A percentile compares a stretch with the other conserved stretches of the same genome.
Conservation (phyloP, 2,113 vertebrate species). For the Alouatta palliata region DNA sequence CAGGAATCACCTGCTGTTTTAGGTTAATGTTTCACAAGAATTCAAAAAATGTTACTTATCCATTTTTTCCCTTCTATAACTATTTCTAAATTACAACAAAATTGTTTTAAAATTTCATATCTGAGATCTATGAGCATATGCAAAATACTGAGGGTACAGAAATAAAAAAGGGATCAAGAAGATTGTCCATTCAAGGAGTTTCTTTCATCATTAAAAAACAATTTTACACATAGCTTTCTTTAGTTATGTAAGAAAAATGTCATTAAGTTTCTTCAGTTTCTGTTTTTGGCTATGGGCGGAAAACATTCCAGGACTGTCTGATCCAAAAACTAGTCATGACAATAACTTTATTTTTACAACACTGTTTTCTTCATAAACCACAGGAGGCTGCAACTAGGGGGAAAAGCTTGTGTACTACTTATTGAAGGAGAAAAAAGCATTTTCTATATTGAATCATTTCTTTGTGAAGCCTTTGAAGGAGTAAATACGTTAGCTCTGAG, state of each 20-base stretch:
- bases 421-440: conserved; percentile 1
- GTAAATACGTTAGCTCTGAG: conserved; percentile 31
- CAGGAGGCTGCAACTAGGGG: neutral
- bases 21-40: neutral
- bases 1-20: neutral
- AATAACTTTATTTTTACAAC: conserved; percentile 36
- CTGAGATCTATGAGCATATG: neutral
- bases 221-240: conserved; percentile 38
- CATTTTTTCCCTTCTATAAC: conserved; percentile 33
- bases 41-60: neutral
- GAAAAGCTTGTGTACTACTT: neutral
- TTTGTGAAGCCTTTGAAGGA: neutral
- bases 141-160: neutral
- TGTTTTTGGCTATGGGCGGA: conserved; percentile 38
- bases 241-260: conserved; percentile 58
- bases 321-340: neutral
- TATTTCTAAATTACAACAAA: conserved; percentile 37
- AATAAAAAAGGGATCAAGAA: neutral
- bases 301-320: conserved; percentile 41
- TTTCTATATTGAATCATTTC: conserved; percentile 34
- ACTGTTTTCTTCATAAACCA: neutral
- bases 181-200: neutral
- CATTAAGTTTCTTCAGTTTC: conserved; percentile 54
- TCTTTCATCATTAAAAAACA: conserved; percentile 17
- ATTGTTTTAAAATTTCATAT: neutral